Evolutionary conservation across 1,140 invertebrate species (phyloP), one percentile per base, ranked within the genome.

Genomic region (Leptoteleia sp.): DNA sequence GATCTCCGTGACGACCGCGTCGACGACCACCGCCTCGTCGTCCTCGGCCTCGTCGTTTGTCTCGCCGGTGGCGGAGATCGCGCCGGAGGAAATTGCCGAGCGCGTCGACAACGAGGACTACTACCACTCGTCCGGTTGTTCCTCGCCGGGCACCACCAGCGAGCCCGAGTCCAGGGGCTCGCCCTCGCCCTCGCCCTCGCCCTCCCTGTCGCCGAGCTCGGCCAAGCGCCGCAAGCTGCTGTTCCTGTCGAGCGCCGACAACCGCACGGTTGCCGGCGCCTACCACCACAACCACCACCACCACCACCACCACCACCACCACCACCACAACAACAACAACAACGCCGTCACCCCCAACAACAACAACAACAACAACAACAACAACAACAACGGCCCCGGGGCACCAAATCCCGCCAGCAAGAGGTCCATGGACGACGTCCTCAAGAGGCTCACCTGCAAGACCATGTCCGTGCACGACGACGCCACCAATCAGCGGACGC

Each of bases 381-480:
- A 85, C 25, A 76, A 37, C 19, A 73, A 52, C 22, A 48, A 48
- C 50, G 33, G 11, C 11, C 59, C 55, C 5, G 78, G 80, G 12
- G 64, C 80, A 0, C 61, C 78, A 4, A 73, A 82, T 1, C 71
- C 81, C 0, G 86, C 81, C 5, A 90, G 91, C 64, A 92, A 93
- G 84, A 89, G 93, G 81, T 94, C 94, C n/a, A 95, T 96, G 94
- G 94, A 96, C 90, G 94, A 96, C 90, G 94, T 96, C 4, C 90
- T 96, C 22, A 25, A 25, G 22, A 25, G 22, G 22, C 22, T 25
- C 22, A 25, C 22, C 22, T 3, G 22, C 22, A 25, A 25, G 22
- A 3, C 22, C 22, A 25, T 25, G 22, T 25, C 22, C 22, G 22
- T 25, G 3, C 22, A 25, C 22, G 22, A 25, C 3, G 22, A 25